Base-by-base conservation (phyloP, 2,888 invertebrate species). In the Meghimatium bilineatum region DNA sequence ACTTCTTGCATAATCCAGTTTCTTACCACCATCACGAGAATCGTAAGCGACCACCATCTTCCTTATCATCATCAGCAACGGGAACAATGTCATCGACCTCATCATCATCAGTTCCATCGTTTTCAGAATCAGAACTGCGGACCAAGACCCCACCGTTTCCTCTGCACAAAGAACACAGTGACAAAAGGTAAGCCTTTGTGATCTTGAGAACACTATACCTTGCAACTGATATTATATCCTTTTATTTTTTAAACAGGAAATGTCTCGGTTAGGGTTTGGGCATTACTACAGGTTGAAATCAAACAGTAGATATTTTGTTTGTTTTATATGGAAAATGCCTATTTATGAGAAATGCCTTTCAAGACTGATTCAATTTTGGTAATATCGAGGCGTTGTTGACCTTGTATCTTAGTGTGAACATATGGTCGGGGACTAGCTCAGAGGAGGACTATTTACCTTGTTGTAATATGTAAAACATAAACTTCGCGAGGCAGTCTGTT, bases 111-210 rank as follows among this genome's bases (percentile, higher is more conserved):
- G 60, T 63, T 49, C 72, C 81, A 1, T 81, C 72, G 6, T 81
- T 63, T 44, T 36, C 72, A 0, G 81, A 74, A 52, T 63, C 56
- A 29, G 74, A 74, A 34, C 44, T 38, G 10, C 81, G 81, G 0
- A 34, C 29, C 0, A 81, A 74, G 81, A 81, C 81, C 23, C 81
- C 81, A 23, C 81, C 81, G 1, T 81, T 81, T 74, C 81, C 81
- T 23, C 20, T 34, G 12, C 34, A 20, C 34, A 49, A 3, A 44
- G 80, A 80, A 14, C 49, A 10, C 32, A 80, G 34, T n/a, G 34
- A 67, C 26, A 69, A n/a, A 80, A 80, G 80, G 80, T 80, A 80
- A 63, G 77, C 66, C 17, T 14, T 1, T 17, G 60, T 63, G 60
- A 6, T 63, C 60, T 63, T n/a, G 44, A 5, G 44, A 44, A 44